Conservation (phyloP, 2,888 invertebrate species). For the Chrysodeixis includens region DNA sequence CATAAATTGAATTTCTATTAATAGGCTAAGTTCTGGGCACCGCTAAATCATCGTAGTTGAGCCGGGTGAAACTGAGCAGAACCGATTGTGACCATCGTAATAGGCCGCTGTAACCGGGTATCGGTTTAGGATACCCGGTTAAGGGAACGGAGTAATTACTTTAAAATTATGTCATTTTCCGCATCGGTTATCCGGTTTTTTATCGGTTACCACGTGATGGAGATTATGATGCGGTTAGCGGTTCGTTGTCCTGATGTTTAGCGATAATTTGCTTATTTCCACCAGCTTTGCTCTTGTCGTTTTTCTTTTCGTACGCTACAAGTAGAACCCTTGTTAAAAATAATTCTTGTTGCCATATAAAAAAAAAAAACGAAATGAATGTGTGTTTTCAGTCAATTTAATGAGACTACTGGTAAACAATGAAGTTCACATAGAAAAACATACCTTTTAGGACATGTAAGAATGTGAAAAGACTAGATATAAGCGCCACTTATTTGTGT, state of each 20-base stretch:
- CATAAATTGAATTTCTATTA: constrained; percentile 70
- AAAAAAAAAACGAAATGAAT: too few relatives aligned
- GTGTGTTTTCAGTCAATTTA: too few relatives aligned
- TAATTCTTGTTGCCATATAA: too few relatives aligned
- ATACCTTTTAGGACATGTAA: too few relatives aligned
- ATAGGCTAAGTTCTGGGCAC: constrained; percentile 66
- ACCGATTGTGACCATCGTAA: constrained; percentile 55
- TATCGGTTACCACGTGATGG: constrained; percentile 11
- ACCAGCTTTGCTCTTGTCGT: too few relatives aligned
- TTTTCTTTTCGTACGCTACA: not conserved
- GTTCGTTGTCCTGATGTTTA: not conserved
- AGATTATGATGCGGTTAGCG: not conserved
- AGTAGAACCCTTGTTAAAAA: too few relatives aligned
- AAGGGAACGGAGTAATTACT: constrained; percentile 58
- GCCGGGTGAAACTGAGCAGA: constrained; percentile 61
- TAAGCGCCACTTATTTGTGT: too few relatives aligned
- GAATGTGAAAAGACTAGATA: too few relatives aligned
- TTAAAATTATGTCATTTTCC: constrained; percentile 60
- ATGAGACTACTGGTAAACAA: too few relatives aligned
- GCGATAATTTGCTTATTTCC: not conserved
- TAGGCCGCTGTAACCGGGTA: constrained; percentile 48
- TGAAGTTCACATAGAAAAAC: too few relatives aligned
- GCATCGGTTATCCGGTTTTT: constrained; percentile 38
- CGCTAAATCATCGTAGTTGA: constrained; percentile 65
- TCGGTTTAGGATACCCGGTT: constrained; percentile 53